Conservation (phyloP, 2,797 vertebrate genomes). For the Phalanger gymnotis region DNA sequence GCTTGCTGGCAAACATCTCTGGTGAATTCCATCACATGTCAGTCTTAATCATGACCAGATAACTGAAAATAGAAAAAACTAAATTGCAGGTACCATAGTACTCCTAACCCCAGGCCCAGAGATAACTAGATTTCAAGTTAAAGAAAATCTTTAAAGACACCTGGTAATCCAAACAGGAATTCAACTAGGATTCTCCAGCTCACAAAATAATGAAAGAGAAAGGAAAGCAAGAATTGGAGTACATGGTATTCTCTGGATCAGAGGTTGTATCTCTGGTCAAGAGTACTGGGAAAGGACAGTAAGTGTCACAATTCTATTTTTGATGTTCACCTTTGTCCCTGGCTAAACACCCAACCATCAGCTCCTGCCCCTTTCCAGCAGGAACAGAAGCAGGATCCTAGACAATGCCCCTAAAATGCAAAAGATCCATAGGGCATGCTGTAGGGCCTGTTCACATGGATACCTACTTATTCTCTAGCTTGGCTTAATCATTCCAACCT, state of each 20-base stretch:
- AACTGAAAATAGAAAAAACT: conserved; percentile 17
- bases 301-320: not conserved
- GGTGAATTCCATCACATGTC: conserved; percentile 33
- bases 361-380: not conserved
- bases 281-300: not conserved
- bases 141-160: conserved; percentile 3
- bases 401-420: not conserved
- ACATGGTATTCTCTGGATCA: not conserved
- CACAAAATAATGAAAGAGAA: conserved; percentile 29
- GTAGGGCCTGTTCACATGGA: not conserved
- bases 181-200: not conserved
- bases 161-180: not conserved
- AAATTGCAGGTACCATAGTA: not conserved
- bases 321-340: conserved; percentile 46
- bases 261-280: not conserved
- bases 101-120: not conserved
- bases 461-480: not conserved
- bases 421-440: not conserved
- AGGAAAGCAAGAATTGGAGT: not conserved
- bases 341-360: not conserved
- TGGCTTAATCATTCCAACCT: not conserved
- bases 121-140: not conserved
- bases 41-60: conserved; percentile 33
- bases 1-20: not conserved
- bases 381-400: conserved; percentile 9